Conservation (phyloP, 2,797 vertebrate genomes). For the Halcyon badia region DNA sequence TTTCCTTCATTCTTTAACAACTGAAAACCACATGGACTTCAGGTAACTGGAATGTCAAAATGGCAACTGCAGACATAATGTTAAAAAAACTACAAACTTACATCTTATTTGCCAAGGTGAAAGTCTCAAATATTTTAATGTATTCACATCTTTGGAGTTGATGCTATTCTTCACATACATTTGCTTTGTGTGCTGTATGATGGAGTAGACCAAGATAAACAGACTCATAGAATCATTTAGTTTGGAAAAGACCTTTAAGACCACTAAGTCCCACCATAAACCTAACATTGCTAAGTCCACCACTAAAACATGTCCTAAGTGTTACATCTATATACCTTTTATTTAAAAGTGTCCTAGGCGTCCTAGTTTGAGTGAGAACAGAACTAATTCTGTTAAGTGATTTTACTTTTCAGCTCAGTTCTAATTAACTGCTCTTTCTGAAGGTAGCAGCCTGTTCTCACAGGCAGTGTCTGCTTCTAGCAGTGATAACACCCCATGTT, state of each 20-base stretch:
- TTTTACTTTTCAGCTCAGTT: no score
- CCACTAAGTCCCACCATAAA: not conserved
- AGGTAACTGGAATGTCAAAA: not conserved
- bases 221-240: not conserved
- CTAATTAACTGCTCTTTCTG: no score
- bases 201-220: not conserved
- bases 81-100: not conserved
- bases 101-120: not conserved
- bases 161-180: not conserved
- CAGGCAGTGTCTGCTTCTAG: no score
- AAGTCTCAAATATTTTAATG: not conserved
- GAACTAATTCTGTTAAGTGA: no score
- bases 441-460: no score
- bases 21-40: not conserved
- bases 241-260: not conserved
- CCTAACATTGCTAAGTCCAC: not conserved
- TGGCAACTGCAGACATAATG: not conserved
- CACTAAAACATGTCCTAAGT: not conserved
- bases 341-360: not conserved
- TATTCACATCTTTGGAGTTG: not conserved
- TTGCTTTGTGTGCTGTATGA: not conserved
- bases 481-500: no score
- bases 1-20: not conserved
- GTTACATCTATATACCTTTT: not conserved
- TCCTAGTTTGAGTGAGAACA: no score